Evolutionary conservation across 2,888 invertebrate genomes (phyloP).

Genomic region (Tiliacea aurago): DNA sequence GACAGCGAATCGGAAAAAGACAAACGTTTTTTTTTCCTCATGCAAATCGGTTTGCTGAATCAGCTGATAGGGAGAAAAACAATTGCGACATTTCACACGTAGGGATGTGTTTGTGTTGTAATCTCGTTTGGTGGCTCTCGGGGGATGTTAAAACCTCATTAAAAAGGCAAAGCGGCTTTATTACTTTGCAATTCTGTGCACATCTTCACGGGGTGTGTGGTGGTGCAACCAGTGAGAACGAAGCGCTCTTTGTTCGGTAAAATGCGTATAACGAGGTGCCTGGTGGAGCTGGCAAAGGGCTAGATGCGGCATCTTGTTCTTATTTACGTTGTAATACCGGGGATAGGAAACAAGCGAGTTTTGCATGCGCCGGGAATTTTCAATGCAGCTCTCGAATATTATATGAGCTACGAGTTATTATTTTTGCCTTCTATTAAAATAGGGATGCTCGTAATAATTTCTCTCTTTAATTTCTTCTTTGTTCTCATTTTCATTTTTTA

Average conservation of each 20-base stretch:
- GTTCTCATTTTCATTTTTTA: constrained; percentile 6
- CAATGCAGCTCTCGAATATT: constrained; percentile 62
- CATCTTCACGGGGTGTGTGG: constrained; percentile 65
- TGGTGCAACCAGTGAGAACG: constrained; percentile 65
- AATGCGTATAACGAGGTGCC: constrained; percentile 73
- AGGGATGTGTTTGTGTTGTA: constrained; percentile 56
- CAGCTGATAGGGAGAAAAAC: constrained; percentile 51
- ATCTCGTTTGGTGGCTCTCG: constrained; percentile 67
- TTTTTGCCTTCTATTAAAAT: constrained; percentile 57
- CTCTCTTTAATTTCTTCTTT: constrained; percentile 11
- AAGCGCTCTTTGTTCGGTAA: constrained; percentile 69
- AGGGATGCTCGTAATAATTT: constrained; percentile 8
- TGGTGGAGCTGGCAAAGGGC: constrained; percentile 60
- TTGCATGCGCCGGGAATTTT: constrained; percentile 67
- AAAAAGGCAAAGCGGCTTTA: constrained; percentile 73
- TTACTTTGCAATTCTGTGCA: constrained; percentile 71
- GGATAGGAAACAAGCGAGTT: constrained; percentile 62
- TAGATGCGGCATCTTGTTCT: constrained; percentile 66
- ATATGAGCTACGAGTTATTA: constrained; percentile 62
- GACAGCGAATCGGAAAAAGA: constrained; percentile 62
- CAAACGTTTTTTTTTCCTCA: constrained; percentile 50
- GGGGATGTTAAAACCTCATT: constrained; percentile 73
- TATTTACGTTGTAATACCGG: constrained; percentile 66
- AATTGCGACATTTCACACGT: constrained; percentile 64
- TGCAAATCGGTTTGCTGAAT: constrained; percentile 62